These are phyloP conservation scores for Zaprionus tsacasi DNA, from an alignment of 1,140 invertebrate species.

Conservation along the genomic window DNA sequence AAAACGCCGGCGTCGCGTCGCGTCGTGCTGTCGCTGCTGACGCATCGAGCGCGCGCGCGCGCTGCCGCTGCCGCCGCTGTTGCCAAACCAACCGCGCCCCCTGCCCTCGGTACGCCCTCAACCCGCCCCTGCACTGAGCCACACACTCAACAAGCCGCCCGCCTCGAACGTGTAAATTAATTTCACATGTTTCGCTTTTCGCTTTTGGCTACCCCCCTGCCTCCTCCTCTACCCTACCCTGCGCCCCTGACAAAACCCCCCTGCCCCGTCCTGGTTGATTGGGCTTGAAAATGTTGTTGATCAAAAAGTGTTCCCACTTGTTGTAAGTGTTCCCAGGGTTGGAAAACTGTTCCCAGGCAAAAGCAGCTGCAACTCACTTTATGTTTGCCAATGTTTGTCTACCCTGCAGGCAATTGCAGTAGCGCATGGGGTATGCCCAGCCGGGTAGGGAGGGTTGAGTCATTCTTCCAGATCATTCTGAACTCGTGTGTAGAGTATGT, in stretches of 20 bases:
- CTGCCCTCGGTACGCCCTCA: neutral
- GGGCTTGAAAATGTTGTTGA: slow-evolving; percentile 25
- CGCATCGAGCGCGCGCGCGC: slow-evolving; percentile 51
- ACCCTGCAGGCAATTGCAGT: neutral
- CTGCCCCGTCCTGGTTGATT: neutral
- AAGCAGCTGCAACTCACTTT: neutral
- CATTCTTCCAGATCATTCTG: too few species aligned
- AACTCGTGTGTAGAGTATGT: too few species aligned
- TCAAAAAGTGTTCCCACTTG: neutral
- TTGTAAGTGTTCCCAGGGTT: neutral
- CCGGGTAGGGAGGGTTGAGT: too few species aligned
- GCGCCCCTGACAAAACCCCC: too few species aligned
- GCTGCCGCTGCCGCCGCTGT: slow-evolving; percentile 24
- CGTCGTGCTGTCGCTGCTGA: slow-evolving; percentile 37
- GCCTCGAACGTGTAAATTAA: slow-evolving; percentile 74
- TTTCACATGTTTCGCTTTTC: slow-evolving; percentile 70
- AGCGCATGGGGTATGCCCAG: neutral
- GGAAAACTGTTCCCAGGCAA: neutral
- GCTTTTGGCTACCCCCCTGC: slow-evolving; percentile 10
- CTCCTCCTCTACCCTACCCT: too few species aligned
- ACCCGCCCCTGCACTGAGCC: neutral
- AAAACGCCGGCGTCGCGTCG: slow-evolving; percentile 25
- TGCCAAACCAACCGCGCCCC: slow-evolving; percentile 8
- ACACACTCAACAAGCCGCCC: slow-evolving; percentile 1
- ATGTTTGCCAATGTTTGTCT: neutral